Evolutionary conservation across 2,888 invertebrate genomes (phyloP).

Genomic region (Chrysodeixis includens): DNA sequence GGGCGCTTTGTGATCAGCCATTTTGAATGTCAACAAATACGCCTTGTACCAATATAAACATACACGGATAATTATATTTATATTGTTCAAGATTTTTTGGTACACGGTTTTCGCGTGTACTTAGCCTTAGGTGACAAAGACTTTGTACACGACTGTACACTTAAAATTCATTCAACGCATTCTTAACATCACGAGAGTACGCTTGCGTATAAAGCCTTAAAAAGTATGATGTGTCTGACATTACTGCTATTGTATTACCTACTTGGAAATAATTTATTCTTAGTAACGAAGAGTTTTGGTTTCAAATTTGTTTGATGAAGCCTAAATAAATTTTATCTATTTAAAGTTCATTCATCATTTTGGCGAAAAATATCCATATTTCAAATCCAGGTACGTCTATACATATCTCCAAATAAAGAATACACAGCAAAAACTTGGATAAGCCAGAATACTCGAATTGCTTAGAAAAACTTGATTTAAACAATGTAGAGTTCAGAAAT

Average conservation of each 20-base stretch:
- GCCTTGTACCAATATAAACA: slow-evolving; percentile 11
- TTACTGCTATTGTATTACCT: neutral
- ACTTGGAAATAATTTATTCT: no score
- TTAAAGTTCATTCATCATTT: no score
- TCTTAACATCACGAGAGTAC: neutral
- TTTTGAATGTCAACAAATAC: slow-evolving; percentile 16
- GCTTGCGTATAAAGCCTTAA: neutral
- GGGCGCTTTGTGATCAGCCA: slow-evolving; percentile 22
- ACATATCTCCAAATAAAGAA: slow-evolving; percentile 8
- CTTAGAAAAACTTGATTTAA: slow-evolving; percentile 56
- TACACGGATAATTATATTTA: slow-evolving; percentile 12
- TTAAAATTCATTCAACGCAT: neutral
- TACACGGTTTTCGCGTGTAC: neutral
- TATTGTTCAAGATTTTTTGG: neutral
- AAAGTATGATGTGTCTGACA: neutral
- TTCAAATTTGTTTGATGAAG: no score
- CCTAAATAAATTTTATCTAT: no score
- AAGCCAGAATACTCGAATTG: slow-evolving; percentile 44
- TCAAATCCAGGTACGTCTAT: neutral
- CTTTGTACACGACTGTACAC: neutral
- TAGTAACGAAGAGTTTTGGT: no score
- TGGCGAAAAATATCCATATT: no score
- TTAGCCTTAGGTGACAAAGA: neutral
- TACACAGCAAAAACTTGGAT: slow-evolving; percentile 25
- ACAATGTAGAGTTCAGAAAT: slow-evolving; percentile 51